Evolutionary conservation across 2,888 invertebrate species (phyloP).

Genomic region (Eilema griseolum): DNA sequence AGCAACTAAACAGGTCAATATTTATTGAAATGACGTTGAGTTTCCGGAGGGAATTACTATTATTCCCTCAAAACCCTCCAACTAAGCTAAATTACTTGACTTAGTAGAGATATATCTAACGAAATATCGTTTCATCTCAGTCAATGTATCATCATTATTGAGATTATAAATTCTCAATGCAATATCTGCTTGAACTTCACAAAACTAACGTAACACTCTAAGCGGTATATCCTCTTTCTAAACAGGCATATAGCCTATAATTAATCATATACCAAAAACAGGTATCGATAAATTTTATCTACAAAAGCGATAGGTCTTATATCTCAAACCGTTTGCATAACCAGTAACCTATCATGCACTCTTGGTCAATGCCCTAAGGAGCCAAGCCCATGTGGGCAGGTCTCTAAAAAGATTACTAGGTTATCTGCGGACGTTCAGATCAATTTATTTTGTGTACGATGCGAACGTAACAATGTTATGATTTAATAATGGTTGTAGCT

Average conservation of each 20-base stretch:
- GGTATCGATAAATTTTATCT: constrained; percentile 11
- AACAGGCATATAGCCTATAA: not conserved
- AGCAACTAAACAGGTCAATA: no score
- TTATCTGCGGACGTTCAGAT: constrained; percentile 19
- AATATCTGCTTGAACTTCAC: not conserved
- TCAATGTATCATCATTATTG: not conserved
- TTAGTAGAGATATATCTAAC: no score
- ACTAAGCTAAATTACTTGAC: no score
- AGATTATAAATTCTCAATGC: not conserved
- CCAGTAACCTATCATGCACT: constrained; percentile 42
- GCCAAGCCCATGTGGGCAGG: constrained; percentile 35
- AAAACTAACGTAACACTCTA: not conserved
- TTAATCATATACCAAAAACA: not conserved
- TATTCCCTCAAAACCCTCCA: no score
- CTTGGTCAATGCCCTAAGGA: constrained; percentile 56
- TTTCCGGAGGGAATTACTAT: no score
- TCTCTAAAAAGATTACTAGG: constrained; percentile 50
- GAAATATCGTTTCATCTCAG: not conserved
- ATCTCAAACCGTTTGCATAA: constrained; percentile 44
- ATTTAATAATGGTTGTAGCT: not conserved
- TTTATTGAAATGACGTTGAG: no score
- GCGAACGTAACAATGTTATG: not conserved
- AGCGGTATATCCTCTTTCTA: not conserved
- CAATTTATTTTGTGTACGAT: not conserved
- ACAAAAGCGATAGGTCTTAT: constrained; percentile 20